phyloP scores from a whole-genome alignment of 2,797 vertebrate species.

The Anabacerthia variegaticeps region DNA sequence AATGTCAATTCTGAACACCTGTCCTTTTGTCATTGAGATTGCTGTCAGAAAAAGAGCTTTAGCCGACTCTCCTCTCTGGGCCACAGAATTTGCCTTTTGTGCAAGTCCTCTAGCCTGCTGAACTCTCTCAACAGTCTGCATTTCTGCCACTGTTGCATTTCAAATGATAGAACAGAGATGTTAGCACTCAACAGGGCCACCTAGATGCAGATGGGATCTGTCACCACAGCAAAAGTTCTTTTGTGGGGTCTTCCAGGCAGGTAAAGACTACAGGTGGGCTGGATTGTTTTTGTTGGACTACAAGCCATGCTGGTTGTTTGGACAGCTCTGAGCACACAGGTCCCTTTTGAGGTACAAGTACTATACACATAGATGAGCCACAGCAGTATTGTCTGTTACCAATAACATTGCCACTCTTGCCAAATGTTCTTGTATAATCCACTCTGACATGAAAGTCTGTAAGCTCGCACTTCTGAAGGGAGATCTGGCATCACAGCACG shows the following conservation, averaged over 20 bases:
- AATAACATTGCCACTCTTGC: background rate
- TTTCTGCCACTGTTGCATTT: slow-evolving; percentile 62
- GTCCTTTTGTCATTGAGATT: slow-evolving; percentile 26
- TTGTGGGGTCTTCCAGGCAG: background rate
- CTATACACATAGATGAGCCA: background rate
- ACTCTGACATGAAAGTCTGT: rapidly evolving
- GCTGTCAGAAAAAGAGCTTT: slow-evolving; percentile 54
- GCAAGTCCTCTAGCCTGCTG: slow-evolving; percentile 43
- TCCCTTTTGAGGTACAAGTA: background rate
- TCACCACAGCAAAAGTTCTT: background rate
- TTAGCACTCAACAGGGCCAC: background rate
- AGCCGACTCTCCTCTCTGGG: slow-evolving; percentile 19
- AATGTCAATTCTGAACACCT: slow-evolving; percentile 23
- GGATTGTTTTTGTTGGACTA: background rate
- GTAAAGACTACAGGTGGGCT: background rate
- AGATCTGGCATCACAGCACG: background rate
- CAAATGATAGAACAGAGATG: slow-evolving; percentile 25
- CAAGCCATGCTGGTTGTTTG: background rate
- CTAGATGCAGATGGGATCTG: background rate
- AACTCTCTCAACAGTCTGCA: slow-evolving; percentile 22
- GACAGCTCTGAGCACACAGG: background rate
- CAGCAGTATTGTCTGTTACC: background rate
- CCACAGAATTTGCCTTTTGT: slow-evolving; percentile 53
- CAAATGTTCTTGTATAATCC: background rate
- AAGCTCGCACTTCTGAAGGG: background rate